Conservation (phyloP, 2,113 vertebrate species). For the Leptobrachium leishanense region DNA sequence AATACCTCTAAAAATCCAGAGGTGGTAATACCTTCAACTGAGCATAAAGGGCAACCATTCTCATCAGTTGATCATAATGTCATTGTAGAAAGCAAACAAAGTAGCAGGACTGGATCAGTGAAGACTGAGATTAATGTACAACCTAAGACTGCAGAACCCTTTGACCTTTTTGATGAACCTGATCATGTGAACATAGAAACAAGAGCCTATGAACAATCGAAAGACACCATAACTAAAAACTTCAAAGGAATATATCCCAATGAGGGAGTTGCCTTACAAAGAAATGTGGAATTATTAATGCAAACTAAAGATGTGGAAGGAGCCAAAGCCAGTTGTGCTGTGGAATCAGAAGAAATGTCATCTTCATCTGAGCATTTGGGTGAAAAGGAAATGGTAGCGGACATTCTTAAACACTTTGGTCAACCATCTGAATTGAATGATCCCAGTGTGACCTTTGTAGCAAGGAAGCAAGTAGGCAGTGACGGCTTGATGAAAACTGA, state of each 20-base stretch:
- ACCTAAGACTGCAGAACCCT: too few species aligned
- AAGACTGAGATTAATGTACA: too few species aligned
- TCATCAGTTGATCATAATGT: too few species aligned
- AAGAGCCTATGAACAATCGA: too few species aligned
- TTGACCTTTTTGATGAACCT: too few species aligned
- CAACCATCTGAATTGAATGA: constrained; percentile 76
- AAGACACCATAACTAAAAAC: constrained; percentile 8
- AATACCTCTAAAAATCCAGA: too few species aligned
- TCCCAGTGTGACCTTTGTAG: constrained; percentile 75
- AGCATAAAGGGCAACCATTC: too few species aligned
- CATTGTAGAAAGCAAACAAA: too few species aligned
- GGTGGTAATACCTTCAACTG: too few species aligned
- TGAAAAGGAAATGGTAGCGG: constrained; percentile 68
- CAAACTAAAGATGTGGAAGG: constrained; percentile 49
- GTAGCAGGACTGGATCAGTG: too few species aligned
- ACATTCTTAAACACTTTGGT: constrained; percentile 82
- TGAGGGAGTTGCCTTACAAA: neutral
- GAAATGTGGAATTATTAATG: constrained; percentile 32
- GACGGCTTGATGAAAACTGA: constrained; percentile 78
- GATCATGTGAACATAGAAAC: too few species aligned
- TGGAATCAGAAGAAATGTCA: constrained; percentile 14
- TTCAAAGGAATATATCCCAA: constrained; percentile 43
- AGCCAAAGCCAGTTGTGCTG: constrained; percentile 1
- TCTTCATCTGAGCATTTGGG: constrained; percentile 63
- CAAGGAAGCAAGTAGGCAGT: constrained; percentile 72